Evolutionary conservation across 2,113 vertebrate genomes (phyloP), one percentile per base, ranked within the genome.

Genomic region (Leiothrix lutea): DNA sequence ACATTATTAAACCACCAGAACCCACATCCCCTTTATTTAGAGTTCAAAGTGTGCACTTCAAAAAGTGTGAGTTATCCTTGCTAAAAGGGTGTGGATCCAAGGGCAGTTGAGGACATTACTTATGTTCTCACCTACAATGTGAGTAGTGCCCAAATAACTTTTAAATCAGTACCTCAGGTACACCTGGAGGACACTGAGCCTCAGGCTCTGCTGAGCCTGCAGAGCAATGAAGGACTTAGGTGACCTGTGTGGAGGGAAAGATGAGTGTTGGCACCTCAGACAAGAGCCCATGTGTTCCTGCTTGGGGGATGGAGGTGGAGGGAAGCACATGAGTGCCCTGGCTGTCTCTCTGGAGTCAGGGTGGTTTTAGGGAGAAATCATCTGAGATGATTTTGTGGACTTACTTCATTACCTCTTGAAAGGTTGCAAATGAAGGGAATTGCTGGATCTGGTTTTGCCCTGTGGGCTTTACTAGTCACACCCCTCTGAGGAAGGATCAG

Each of bases 141-240:
- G 24, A 47, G 26, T 7, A 54, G 58, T 73, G 20, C 25, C 73
- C 51, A 51, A 60, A 28, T 3, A 57, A 51, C 50, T 69, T 38
- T n/a, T 45, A 25, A 57, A 16, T 38, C 24, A 19, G 51, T 36
- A 25, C n/a, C 18, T 47, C 48, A 45, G 69, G 14, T 36, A 17
- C 22, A 5, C 13, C 1, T 14, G 12, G 56, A 48, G 54, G 14
- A 50, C 21, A 13, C 3, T 14, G 38, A 73, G 25, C 56, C 42
- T 67, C 38, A 20, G 45, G 58, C 23, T 73, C 58, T 64, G 58
- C 48, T 84, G n/a, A 73, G 36, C 44, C 69, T 80, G 33, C 35
- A n/a, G n/a, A 51, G 66, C 33, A n/a, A 1, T 6, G 33, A 57
- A n/a, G 29, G n/a, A 29, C 61, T 51, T 12, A 0, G 0, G 0